These are phyloP conservation scores for Odontothrips loti DNA, from an alignment of 2,888 invertebrate genomes.

Conservation along the genomic window DNA sequence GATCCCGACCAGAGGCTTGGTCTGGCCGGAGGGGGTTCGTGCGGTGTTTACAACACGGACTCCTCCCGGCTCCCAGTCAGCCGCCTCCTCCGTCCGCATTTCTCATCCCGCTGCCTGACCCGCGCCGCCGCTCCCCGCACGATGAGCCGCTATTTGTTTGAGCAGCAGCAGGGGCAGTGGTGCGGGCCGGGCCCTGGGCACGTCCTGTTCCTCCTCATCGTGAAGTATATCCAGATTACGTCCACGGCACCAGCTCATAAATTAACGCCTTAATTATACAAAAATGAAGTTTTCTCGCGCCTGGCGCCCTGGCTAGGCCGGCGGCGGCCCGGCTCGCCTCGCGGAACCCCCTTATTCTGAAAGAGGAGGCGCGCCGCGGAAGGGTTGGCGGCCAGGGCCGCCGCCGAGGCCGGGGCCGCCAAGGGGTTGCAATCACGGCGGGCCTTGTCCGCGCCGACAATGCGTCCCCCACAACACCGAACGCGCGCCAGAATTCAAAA, in stretches of 20 bases:
- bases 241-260: conserved; percentile 15
- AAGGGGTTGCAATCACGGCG: not conserved
- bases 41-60: too few relatives aligned
- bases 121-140: not conserved
- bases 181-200: not conserved
- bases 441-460: not conserved
- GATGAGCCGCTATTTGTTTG: conserved; percentile 9
- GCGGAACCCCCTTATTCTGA: not conserved
- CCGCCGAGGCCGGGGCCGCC: not conserved
- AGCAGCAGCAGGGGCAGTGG: not conserved
- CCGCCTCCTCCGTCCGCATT: not conserved
- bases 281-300: conserved; percentile 23
- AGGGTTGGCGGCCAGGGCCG: not conserved
- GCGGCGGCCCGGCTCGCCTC: not conserved
- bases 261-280: conserved; percentile 23
- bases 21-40: too few relatives aligned
- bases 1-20: too few relatives aligned
- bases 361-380: not conserved
- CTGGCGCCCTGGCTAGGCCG: not conserved
- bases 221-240: conserved; percentile 26
- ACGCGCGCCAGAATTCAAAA: too few relatives aligned
- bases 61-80: not conserved
- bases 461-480: not conserved
- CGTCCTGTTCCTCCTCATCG: conserved; percentile 14
- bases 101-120: not conserved